A percentile compares a stretch with the other conserved stretches of the same genome.
Evolutionary conservation across 2,113 vertebrate genomes (phyloP).

Genomic region (Mastomys coucha): DNA sequence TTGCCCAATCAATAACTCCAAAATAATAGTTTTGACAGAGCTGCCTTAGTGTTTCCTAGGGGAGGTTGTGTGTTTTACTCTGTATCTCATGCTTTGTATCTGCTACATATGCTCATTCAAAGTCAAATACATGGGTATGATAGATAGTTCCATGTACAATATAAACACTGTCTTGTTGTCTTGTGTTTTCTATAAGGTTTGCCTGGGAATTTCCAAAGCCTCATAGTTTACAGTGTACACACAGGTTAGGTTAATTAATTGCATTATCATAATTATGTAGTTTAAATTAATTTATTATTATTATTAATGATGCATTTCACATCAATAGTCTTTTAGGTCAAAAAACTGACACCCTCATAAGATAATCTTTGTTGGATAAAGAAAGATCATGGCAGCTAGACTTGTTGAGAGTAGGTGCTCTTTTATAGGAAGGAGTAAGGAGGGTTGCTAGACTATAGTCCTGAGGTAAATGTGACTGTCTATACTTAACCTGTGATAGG

Average conservation of each 20-base stretch:
- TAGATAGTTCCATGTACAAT: neutral
- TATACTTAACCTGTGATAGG: neutral
- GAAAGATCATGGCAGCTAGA: neutral
- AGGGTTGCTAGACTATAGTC: neutral
- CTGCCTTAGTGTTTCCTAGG: neutral
- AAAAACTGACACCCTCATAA: neutral
- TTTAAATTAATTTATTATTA: too few relatives aligned
- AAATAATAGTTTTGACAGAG: neutral
- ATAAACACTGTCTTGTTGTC: neutral
- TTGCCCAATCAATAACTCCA: neutral
- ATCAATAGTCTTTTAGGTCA: neutral
- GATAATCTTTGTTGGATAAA: too few relatives aligned
- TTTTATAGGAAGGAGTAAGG: neutral
- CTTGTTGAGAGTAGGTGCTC: neutral
- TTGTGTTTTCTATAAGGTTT: neutral
- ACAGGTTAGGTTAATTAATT: neutral
- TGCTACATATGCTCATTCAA: neutral
- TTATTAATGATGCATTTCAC: neutral
- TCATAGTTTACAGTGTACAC: neutral
- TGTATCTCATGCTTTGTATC: neutral
- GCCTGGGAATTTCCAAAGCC: neutral
- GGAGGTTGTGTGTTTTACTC: neutral
- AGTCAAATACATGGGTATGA: neutral
- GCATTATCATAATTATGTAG: neutral
- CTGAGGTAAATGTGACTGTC: neutral